Conservation (phyloP, 1,140 invertebrate species). For the Polypedilum vanderplanki region DNA sequence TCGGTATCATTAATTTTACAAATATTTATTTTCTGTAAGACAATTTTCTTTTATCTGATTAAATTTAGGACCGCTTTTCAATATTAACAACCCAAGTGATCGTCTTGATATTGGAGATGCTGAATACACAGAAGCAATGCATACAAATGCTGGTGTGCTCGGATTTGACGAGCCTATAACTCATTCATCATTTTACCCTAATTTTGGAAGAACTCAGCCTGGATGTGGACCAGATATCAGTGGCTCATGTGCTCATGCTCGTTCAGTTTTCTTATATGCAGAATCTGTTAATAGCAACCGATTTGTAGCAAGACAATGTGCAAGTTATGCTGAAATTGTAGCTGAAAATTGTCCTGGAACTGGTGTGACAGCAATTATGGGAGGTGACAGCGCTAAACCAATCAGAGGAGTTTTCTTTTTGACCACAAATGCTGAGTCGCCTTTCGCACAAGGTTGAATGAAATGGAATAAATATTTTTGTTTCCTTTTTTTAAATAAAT, state of each 20-base stretch:
- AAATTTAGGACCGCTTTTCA: slow-evolving; percentile 42
- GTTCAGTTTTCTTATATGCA: background rate
- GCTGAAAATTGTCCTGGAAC: background rate
- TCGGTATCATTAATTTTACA: no score
- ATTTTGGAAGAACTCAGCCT: slow-evolving; percentile 35
- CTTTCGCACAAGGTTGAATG: background rate
- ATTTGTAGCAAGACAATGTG: slow-evolving; percentile 32
- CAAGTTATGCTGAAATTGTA: slow-evolving; percentile 18
- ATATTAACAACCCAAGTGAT: slow-evolving; percentile 36
- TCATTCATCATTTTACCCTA: slow-evolving; percentile 53
- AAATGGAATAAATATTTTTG: background rate
- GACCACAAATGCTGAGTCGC: background rate
- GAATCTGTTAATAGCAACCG: slow-evolving; percentile 27
- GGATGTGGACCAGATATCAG: slow-evolving; percentile 22
- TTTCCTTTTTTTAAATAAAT: background rate
- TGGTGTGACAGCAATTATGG: background rate
- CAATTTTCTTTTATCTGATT: no score
- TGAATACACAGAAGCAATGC: slow-evolving; percentile 60
- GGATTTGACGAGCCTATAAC: slow-evolving; percentile 47
- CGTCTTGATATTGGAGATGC: slow-evolving; percentile 54
- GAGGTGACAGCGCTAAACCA: background rate
- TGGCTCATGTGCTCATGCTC: background rate
- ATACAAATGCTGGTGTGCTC: slow-evolving; percentile 53
- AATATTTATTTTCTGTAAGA: no score
- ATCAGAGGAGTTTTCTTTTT: background rate